Conservation (phyloP, 2,888 invertebrate genomes). For the Acleris laterana region DNA sequence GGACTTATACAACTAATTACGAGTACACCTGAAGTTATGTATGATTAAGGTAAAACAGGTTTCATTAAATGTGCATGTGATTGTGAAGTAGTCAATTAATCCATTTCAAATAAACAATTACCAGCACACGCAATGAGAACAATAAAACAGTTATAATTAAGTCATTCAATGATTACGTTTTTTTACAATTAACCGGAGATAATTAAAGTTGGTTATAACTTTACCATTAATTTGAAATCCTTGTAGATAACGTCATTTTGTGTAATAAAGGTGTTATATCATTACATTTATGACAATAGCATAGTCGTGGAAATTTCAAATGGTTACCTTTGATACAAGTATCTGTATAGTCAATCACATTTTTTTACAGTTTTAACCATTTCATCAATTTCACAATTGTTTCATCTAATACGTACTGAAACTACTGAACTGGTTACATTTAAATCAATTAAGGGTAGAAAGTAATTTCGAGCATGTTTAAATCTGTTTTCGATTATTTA, state of each 20-base stretch:
- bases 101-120: constrained; percentile 1
- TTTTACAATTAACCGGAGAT: background rate
- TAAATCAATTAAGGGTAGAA: no score
- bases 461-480: no score
- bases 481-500: no score
- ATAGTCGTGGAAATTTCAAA: no score
- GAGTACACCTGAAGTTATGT: no score
- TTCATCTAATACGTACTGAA: no score
- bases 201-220: background rate
- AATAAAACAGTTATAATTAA: constrained; percentile 22
- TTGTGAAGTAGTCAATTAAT: background rate
- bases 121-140: constrained; percentile 15
- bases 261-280: background rate
- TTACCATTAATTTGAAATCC: background rate
- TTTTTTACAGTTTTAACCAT: no score
- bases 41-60: background rate
- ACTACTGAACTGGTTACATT: no score
- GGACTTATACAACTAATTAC: background rate
- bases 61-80: background rate
- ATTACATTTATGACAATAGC: no score
- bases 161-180: background rate
- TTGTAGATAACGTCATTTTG: background rate
- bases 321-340: no score
- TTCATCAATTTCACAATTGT: no score
- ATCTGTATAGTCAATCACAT: no score